Base-by-base conservation (phyloP, 2,888 invertebrate species). In the Orchesella flavescens region DNA sequence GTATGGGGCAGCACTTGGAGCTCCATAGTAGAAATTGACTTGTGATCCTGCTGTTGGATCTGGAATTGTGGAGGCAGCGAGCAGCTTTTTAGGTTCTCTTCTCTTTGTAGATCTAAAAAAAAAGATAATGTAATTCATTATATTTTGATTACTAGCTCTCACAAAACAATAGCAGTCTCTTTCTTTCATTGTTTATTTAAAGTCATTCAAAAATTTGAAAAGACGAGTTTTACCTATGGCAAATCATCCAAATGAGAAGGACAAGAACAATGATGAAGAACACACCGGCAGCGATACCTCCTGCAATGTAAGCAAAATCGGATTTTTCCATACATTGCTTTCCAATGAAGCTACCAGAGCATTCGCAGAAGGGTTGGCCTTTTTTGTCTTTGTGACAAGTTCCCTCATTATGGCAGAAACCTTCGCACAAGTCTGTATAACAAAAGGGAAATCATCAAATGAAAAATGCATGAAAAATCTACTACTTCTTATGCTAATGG, bases 291-390 rank as follows among this genome's bases (percentile, higher is more conserved):
- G 97, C 96, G 86, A 97, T 96, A 12, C 97, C 97, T 65, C 97
- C 97, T 73, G 96, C 97, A 85, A 97, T 96, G 91, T 97, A 97
- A 15, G 97, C 97, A 96, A 98, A 92, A 89, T 99, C 95, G 77
- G 98, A 95, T 90, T 99, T 98, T 88, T 95, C 94, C 89, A 98
- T 96, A 89, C 99, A 99, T 53, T 97, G 93, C 91, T 97, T 97
- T 55, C 99, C 99, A n/a, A 96, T 94, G 90, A 98, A 97, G 86
- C 97, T 97, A 1, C 97, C 97, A 13, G 95, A 94, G 89, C 97
- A 97, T 87, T 96, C 93, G 89, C 97, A 97, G 0, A 95, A 94
- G 0, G 97, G 96, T 86, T 95, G 94, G 0, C 96, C 96, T 66
- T 89, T 88, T 0, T 93, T 92, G 89, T 96, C 95, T 90, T 96